These are phyloP conservation scores for Gyps fulvus DNA, from an alignment of 2,113 vertebrate species.

Conservation along the genomic window DNA sequence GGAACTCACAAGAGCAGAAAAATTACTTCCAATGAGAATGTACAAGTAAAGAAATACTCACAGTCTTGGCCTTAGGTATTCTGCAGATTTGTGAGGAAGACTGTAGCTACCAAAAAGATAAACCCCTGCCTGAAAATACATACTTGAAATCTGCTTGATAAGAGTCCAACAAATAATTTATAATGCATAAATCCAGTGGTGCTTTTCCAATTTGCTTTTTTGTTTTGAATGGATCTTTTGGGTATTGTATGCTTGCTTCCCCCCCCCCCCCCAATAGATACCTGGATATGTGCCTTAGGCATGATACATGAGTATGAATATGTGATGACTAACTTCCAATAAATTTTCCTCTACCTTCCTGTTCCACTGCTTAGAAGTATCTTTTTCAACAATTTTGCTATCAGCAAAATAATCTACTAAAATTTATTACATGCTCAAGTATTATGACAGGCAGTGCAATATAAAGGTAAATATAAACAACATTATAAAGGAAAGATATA, in stretches of 20 bases:
- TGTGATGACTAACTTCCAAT: not conserved
- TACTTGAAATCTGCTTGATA: not conserved
- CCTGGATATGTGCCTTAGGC: not conserved
- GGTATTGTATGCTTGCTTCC: not conserved
- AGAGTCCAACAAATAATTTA: not conserved
- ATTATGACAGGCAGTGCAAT: not conserved
- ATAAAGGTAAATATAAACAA: not conserved
- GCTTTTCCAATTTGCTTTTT: not conserved
- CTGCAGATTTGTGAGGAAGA: not conserved
- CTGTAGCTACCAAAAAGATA: not conserved
- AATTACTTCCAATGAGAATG: not conserved
- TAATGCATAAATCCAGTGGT: not conserved
- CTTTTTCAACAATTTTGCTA: not conserved
- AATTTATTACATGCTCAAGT: not conserved
- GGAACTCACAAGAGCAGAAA: not conserved
- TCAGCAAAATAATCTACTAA: not conserved
- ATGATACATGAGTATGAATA: not conserved
- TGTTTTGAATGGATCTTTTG: not conserved
- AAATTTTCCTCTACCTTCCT: not conserved
- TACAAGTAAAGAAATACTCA: not conserved
- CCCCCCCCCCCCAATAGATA: not conserved
- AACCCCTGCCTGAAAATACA: not conserved
- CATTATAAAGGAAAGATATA: not conserved
- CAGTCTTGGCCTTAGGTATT: not conserved
- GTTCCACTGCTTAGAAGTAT: not conserved